phyloP scores from a whole-genome alignment of 2,113 vertebrate species.

The Nansenia antarctica region DNA sequence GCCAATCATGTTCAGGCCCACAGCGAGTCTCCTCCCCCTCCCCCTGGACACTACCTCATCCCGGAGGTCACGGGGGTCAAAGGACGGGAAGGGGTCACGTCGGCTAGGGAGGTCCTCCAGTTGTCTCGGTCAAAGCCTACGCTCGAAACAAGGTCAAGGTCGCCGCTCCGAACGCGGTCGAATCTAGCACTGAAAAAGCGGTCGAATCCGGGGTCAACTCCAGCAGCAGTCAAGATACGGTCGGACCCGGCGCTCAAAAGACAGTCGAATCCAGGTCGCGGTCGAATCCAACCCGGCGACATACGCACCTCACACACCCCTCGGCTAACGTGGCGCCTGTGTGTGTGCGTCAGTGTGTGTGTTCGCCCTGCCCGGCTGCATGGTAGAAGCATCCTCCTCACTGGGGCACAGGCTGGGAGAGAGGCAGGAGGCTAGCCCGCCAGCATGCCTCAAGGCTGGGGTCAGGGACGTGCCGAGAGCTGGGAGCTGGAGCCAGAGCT shows the following conservation, averaged over 20 bases:
- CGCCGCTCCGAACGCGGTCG: slow-evolving; percentile 2
- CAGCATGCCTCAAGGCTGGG: slow-evolving; percentile 45
- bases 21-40: slow-evolving; percentile 52
- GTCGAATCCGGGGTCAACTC: slow-evolving; percentile 10
- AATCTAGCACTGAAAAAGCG: slow-evolving; percentile 25
- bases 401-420: slow-evolving; percentile 20
- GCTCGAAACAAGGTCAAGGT: slow-evolving; percentile 11
- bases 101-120: slow-evolving; percentile 41
- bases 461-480: neutral
- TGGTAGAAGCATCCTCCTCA: slow-evolving; percentile 64
- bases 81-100: neutral
- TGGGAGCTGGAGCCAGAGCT: slow-evolving; percentile 31
- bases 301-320: slow-evolving; percentile 56
- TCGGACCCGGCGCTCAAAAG: neutral
- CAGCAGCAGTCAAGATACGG: neutral
- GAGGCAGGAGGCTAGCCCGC: slow-evolving; percentile 37
- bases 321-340: slow-evolving; percentile 25
- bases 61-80: slow-evolving; percentile 16
- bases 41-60: slow-evolving; percentile 47
- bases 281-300: slow-evolving; percentile 37
- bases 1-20: slow-evolving; percentile 87
- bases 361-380: slow-evolving; percentile 48
- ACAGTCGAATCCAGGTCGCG: slow-evolving; percentile 31
- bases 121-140: slow-evolving; percentile 33
- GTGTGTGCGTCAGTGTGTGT: slow-evolving; percentile 26